These are phyloP conservation scores for Pangasius macronema DNA, from an alignment of 2,797 vertebrate species.

Conservation along the genomic window DNA sequence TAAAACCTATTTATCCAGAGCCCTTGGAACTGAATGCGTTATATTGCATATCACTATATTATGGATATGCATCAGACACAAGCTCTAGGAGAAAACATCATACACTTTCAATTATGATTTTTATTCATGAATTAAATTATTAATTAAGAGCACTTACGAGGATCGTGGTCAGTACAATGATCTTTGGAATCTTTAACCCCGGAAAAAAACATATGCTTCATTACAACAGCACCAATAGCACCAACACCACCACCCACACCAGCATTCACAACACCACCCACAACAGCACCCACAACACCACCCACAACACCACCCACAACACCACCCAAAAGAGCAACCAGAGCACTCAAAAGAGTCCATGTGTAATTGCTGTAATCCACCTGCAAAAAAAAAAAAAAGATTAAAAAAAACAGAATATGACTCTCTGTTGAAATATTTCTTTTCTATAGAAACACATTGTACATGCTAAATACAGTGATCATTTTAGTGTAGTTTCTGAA, in stretches of 20 bases:
- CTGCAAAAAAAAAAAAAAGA: not conserved
- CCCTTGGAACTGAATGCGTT: not conserved
- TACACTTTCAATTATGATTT: not conserved
- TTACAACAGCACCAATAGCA: not conserved
- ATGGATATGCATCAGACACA: not conserved
- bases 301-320: not conserved
- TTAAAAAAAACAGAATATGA: not conserved
- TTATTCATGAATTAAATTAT: not conserved
- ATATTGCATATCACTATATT: not conserved
- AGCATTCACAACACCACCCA: not conserved
- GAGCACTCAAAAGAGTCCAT: too few relatives aligned
- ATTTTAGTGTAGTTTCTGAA: too few relatives aligned
- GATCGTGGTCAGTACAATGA: too few relatives aligned
- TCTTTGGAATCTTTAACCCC: not conserved
- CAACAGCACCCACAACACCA: not conserved
- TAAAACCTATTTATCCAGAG: not conserved
- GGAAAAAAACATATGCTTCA: not conserved
- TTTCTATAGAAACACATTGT: not conserved
- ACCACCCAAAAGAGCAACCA: too few relatives aligned
- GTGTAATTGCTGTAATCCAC: not conserved
- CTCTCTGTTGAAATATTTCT: not conserved
- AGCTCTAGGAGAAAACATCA: not conserved
- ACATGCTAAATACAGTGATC: too few relatives aligned
- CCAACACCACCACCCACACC: rapidly evolving
- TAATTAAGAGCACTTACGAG: not conserved